phyloP scores from a whole-genome alignment of 2,113 vertebrate genomes.

The Onychorhynchus coronatus region DNA sequence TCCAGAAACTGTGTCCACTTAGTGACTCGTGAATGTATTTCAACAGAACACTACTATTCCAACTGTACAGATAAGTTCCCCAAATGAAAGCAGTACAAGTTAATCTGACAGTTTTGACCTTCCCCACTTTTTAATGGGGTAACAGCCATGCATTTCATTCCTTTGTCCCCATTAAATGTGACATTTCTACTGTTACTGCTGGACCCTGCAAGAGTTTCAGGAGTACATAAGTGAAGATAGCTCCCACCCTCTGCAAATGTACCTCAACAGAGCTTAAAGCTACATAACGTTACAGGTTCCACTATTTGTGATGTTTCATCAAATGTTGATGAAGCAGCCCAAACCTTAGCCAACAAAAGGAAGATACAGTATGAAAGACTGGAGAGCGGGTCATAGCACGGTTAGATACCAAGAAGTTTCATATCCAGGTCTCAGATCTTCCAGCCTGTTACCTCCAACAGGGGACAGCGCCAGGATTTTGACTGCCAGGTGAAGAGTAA shows the following conservation, averaged over 20 bases:
- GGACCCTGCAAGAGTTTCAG: neutral
- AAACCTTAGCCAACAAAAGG: neutral
- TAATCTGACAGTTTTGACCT: neutral
- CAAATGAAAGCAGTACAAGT: neutral
- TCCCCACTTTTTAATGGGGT: neutral
- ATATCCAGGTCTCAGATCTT: neutral
- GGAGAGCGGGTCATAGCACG: rapidly evolving
- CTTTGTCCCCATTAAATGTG: neutral
- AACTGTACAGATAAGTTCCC: neutral
- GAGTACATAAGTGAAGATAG: neutral
- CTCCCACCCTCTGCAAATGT: rapidly evolving
- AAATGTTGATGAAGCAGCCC: neutral
- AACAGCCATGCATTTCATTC: neutral
- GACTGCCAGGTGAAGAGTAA: neutral
- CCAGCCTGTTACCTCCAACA: neutral
- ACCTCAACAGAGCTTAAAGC: neutral
- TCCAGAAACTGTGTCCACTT: neutral
- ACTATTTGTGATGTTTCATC: neutral
- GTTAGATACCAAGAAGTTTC: neutral
- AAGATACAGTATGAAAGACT: neutral
- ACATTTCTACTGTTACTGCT: neutral
- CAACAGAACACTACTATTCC: neutral
- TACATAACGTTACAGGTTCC: rapidly evolving
- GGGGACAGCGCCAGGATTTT: neutral
- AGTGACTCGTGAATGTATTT: neutral